Percentiles rank a stretch among this genome's conserved stretches.
Conservation (phyloP, 2,113 vertebrate genomes). For the Piaya cayana region DNA sequence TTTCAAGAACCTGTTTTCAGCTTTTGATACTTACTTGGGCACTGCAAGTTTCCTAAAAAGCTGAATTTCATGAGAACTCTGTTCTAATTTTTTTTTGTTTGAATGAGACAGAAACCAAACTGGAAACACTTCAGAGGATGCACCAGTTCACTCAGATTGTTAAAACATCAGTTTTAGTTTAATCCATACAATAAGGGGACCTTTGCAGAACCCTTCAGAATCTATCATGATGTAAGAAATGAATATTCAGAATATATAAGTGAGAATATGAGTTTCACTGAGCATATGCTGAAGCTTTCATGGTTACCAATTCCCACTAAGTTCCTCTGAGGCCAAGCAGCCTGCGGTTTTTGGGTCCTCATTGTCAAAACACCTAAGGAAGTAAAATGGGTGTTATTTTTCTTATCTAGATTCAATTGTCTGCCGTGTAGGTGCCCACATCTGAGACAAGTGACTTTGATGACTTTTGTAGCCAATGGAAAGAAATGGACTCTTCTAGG, state of each 20-base stretch:
- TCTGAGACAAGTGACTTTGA: not conserved
- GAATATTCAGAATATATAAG: not conserved
- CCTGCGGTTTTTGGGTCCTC: not conserved
- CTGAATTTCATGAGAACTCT: not conserved
- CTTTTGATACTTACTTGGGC: not conserved
- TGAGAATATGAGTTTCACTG: not conserved
- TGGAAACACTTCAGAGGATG: not conserved
- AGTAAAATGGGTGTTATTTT: not conserved
- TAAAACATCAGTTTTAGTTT: not conserved
- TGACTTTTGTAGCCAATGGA: not conserved
- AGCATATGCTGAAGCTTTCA: not conserved
- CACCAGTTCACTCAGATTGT: not conserved
- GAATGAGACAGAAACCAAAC: not conserved
- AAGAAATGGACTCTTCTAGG: not conserved
- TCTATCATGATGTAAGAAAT: not conserved
- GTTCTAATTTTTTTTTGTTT: not conserved
- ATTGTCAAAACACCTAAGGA: not conserved
- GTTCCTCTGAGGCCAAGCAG: not conserved
- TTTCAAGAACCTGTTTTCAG: not conserved
- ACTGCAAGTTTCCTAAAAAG: not conserved
- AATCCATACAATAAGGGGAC: not conserved
- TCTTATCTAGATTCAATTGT: not conserved
- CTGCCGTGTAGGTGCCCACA: fast-evolving
- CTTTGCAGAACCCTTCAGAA: not conserved
- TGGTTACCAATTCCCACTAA: not conserved